Evolutionary conservation across 2,888 invertebrate species (phyloP).

Genomic region (Platerodrilus igneus): DNA sequence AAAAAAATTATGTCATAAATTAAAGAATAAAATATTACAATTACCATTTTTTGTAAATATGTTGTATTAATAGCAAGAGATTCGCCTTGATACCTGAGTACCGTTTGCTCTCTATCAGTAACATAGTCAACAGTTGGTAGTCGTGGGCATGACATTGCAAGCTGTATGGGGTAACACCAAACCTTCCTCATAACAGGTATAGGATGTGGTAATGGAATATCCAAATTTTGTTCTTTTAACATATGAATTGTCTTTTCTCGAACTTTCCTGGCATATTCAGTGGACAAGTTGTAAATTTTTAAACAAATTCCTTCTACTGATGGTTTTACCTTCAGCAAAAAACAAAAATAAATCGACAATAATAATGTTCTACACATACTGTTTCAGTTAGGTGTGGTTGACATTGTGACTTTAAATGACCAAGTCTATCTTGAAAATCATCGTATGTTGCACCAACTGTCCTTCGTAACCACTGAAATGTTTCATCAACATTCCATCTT

Average conservation of each 20-base stretch:
- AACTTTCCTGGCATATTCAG: constrained; percentile 87
- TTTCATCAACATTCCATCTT: constrained; percentile 98
- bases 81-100: constrained; percentile 84
- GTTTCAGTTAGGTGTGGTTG: constrained; percentile 94
- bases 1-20: too few species aligned
- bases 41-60: constrained; percentile 89
- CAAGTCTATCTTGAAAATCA: constrained; percentile 84
- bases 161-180: constrained; percentile 92
- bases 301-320: constrained; percentile 94
- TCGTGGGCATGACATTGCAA: constrained; percentile 78
- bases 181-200: constrained; percentile 79
- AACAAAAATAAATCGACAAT: constrained; percentile 5
- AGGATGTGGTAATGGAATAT: constrained; percentile 52
- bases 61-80: constrained; percentile 77
- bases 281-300: constrained; percentile 88
- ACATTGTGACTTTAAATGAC: constrained; percentile 90
- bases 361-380: constrained; percentile 41
- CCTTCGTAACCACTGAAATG: constrained; percentile 90
- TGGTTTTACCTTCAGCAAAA: constrained; percentile 57
- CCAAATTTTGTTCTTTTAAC: constrained; percentile 82
- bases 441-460: constrained; percentile 93
- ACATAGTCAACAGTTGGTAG: constrained; percentile 83
- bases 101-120: constrained; percentile 79
- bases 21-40: constrained; percentile 33
- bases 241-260: constrained; percentile 80